These are phyloP conservation scores for Nematostella vectensis DNA, from an alignment of 92 coral and sea anemone species.

Conservation along the genomic window DNA sequence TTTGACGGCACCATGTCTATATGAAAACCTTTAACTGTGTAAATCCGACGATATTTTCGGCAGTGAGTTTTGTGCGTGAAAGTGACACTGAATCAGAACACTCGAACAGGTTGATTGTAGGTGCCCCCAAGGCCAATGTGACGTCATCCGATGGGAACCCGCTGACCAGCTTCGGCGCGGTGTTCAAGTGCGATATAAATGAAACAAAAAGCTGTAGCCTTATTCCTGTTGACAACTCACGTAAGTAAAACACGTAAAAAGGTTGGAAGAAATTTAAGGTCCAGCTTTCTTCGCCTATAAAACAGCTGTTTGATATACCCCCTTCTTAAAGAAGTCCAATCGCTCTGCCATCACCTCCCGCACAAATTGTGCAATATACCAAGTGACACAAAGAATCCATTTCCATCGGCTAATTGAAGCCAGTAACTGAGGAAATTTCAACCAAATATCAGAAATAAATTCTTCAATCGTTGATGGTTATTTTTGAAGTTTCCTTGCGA, in stretches of 20 bases:
- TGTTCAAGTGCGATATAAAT: constrained; percentile 37
- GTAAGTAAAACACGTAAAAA: constrained; percentile 18
- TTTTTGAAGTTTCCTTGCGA: background rate
- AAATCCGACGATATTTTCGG: too few relatives aligned
- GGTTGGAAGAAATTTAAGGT: too few relatives aligned
- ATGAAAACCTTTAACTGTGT: too few relatives aligned
- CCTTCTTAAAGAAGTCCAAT: too few relatives aligned
- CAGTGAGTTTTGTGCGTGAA: background rate
- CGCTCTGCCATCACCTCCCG: too few relatives aligned
- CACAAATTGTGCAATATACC: too few relatives aligned
- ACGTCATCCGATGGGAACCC: constrained; percentile 5
- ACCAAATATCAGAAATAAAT: background rate
- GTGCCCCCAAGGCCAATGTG: constrained; percentile 63
- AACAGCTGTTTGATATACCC: too few relatives aligned
- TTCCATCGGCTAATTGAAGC: too few relatives aligned
- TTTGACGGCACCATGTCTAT: too few relatives aligned
- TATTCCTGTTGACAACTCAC: constrained; percentile 34
- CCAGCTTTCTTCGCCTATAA: too few relatives aligned
- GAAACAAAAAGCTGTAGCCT: constrained; percentile 14
- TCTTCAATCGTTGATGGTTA: background rate
- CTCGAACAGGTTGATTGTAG: constrained; percentile 51
- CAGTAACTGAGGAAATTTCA: too few relatives aligned
- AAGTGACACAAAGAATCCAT: too few relatives aligned
- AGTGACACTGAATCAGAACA: background rate
- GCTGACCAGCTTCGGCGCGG: constrained; percentile 49